Evolutionary conservation across 2,797 vertebrate species (phyloP).

Genomic region (Falco rusticolus): DNA sequence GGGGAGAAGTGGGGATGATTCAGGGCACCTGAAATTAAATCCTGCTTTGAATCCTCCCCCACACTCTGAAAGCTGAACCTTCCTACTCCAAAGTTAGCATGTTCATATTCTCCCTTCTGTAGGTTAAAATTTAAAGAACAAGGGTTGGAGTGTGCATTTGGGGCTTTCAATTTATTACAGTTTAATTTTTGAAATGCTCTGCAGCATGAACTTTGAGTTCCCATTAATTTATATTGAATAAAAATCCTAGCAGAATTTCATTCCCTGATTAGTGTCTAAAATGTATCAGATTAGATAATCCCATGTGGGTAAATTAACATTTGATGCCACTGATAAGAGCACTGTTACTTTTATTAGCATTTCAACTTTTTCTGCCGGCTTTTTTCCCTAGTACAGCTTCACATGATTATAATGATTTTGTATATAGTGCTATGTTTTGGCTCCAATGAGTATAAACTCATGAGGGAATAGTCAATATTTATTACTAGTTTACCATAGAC

Average conservation of each 20-base stretch:
- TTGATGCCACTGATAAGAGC: not conserved
- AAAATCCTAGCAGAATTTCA: slow-evolving; percentile 19
- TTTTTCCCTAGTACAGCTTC: not conserved
- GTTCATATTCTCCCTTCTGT: not conserved
- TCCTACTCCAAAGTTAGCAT: not conserved
- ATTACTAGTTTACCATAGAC: not conserved
- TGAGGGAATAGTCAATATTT: slow-evolving; percentile 20
- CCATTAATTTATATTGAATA: slow-evolving; percentile 34
- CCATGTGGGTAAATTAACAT: not conserved
- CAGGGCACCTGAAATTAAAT: not conserved
- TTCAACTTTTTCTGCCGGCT: not conserved
- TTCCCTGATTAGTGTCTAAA: not conserved
- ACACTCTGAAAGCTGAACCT: not conserved
- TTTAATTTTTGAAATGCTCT: not conserved
- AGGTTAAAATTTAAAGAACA: not conserved
- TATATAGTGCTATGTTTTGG: not conserved
- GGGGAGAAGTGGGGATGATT: not conserved
- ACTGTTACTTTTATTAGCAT: not conserved
- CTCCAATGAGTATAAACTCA: not conserved
- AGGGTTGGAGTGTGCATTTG: not conserved
- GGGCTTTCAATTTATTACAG: not conserved
- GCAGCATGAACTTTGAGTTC: not conserved
- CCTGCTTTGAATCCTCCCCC: not conserved
- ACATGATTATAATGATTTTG: not conserved
- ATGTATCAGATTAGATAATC: slow-evolving; percentile 21